Conservation (phyloP, 1,140 invertebrate species). For the Trichomalopsis sarcophagae region DNA sequence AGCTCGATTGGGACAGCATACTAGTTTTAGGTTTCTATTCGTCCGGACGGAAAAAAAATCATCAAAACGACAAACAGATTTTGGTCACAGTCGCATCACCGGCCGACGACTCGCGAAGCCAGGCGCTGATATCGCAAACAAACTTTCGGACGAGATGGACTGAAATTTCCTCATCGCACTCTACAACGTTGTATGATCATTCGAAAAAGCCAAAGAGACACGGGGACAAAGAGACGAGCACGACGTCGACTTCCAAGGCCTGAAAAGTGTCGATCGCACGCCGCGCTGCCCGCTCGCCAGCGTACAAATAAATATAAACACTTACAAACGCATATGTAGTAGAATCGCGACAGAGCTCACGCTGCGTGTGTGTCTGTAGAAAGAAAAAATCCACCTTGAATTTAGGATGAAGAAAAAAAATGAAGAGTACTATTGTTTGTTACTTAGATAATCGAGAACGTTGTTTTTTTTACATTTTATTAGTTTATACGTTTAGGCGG, state of each 20-base stretch:
- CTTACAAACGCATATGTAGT: conserved; percentile 9
- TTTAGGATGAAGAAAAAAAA: conserved; percentile 52
- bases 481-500: conserved; percentile 75
- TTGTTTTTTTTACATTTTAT: conserved; percentile 76
- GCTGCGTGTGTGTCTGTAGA: conserved; percentile 18
- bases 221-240: background rate
- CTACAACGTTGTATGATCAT: background rate
- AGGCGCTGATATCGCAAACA: background rate
- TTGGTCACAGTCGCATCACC: background rate
- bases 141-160: background rate
- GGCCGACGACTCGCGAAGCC: background rate
- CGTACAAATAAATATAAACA: conserved; percentile 42
- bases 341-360: conserved; percentile 21
- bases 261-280: background rate
- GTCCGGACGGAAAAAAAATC: background rate
- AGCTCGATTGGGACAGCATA: background rate
- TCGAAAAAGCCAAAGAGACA: background rate
- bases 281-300: conserved; percentile 8
- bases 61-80: background rate
- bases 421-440: conserved; percentile 74
- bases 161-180: background rate
- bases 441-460: conserved; percentile 74
- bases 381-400: conserved; percentile 49
- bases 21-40: background rate
- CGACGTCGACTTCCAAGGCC: conserved; percentile 16